These are phyloP conservation scores for Hirtodrosophila alboralis DNA, from an alignment of 2,888 invertebrate species.

Conservation along the genomic window DNA sequence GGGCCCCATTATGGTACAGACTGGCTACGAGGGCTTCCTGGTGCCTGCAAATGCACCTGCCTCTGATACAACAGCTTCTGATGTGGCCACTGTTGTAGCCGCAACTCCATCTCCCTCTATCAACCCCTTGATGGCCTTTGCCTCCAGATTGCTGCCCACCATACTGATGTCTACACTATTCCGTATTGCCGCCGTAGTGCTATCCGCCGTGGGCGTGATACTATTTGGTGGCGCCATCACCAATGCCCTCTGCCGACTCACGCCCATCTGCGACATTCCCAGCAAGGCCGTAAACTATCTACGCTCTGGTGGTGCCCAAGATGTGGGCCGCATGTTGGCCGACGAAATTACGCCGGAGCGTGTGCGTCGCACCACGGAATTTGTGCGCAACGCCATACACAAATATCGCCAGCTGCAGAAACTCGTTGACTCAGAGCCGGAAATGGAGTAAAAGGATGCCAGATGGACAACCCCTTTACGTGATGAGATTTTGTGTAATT, in stretches of 20 bases:
- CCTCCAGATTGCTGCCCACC: slow-evolving; percentile 72
- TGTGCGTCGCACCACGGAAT: slow-evolving; percentile 85
- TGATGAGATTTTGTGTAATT: slow-evolving; percentile 27
- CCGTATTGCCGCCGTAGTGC: slow-evolving; percentile 84
- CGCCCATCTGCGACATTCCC: slow-evolving; percentile 86
- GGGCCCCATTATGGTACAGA: slow-evolving; percentile 82
- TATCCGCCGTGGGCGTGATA: slow-evolving; percentile 84
- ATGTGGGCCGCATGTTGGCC: slow-evolving; percentile 80
- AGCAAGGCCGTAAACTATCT: slow-evolving; percentile 79
- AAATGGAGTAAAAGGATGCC: neutral
- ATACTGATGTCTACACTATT: slow-evolving; percentile 82
- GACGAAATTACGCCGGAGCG: slow-evolving; percentile 85
- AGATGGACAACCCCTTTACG: neutral
- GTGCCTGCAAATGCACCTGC: slow-evolving; percentile 72
- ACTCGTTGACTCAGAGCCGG: slow-evolving; percentile 35
- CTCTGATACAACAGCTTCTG: slow-evolving; percentile 37
- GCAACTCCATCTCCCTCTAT: slow-evolving; percentile 22
- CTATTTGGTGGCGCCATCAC: slow-evolving; percentile 85
- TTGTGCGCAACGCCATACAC: slow-evolving; percentile 86
- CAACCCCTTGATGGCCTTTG: slow-evolving; percentile 56
- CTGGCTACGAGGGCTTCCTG: slow-evolving; percentile 84
- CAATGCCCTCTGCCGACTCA: slow-evolving; percentile 86
- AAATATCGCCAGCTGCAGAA: slow-evolving; percentile 85
- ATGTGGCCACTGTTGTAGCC: slow-evolving; percentile 40
- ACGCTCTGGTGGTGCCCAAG: slow-evolving; percentile 72